Percentiles rank a stretch among this genome's conserved stretches.
Conservation (phyloP, 2,113 vertebrate genomes). For the Ptilorrhoa leucosticta region DNA sequence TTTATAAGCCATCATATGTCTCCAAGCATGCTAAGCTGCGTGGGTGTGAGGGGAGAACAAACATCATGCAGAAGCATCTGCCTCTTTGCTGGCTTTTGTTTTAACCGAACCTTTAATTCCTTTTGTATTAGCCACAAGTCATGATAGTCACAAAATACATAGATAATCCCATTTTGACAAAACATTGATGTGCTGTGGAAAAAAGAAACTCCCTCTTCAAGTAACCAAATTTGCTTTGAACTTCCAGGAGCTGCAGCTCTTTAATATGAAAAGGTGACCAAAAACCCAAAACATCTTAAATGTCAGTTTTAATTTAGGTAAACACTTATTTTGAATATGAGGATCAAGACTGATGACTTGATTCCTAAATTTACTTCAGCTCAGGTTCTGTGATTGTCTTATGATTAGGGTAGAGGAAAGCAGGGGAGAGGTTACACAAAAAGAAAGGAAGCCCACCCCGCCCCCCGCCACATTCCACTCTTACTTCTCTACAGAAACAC, state of each 20-base stretch:
- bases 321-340: background rate
- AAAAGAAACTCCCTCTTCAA: background rate
- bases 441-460: background rate
- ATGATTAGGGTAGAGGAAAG: background rate
- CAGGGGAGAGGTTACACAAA: background rate
- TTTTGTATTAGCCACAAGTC: background rate
- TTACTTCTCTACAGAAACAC: background rate
- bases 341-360: background rate
- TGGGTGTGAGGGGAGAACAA: background rate
- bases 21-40: accelerated
- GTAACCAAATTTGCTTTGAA: background rate
- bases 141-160: background rate
- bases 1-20: background rate
- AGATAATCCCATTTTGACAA: background rate
- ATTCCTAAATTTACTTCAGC: background rate
- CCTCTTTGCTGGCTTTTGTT: background rate
- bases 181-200: background rate
- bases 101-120: background rate
- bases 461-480: no score
- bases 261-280: background rate
- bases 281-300: background rate
- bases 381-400: background rate
- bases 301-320: background rate
- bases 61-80: background rate
- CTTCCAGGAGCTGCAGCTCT: background rate